Evolutionary conservation across 2,113 vertebrate genomes (phyloP).

Genomic region (Agelaius tricolor): DNA sequence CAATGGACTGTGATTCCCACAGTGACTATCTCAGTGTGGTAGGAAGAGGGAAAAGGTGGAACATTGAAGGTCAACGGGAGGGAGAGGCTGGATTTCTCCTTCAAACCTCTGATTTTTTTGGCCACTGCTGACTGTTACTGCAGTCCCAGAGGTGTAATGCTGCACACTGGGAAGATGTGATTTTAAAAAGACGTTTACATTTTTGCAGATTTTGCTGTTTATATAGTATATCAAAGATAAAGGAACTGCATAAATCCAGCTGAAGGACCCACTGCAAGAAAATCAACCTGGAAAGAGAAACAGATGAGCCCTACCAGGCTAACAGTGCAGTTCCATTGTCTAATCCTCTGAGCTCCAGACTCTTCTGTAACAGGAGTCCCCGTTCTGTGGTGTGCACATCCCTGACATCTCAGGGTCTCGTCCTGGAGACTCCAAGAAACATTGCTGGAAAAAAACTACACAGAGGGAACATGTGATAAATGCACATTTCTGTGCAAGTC

Average conservation of each 20-base stretch:
- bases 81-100: not conserved
- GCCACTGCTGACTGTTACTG: not conserved
- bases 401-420: not conserved
- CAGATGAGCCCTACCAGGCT: not conserved
- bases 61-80: not conserved
- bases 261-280: not conserved
- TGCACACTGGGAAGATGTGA: not conserved
- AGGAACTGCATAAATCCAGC: not conserved
- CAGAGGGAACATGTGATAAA: not conserved
- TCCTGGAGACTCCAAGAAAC: not conserved
- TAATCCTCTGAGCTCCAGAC: not conserved
- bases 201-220: not conserved
- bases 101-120: not conserved
- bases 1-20: not conserved
- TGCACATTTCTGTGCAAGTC: not conserved
- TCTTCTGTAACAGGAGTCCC: not conserved
- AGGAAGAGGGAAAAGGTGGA: not conserved
- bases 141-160: not conserved
- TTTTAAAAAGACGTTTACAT: not conserved
- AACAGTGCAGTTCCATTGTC: not conserved
- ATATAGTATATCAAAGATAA: not conserved
- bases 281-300: not conserved
- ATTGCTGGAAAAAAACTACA: not conserved
- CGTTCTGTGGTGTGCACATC: not conserved
- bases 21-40: rapidly evolving